A percentile compares a stretch with the other conserved stretches of the same genome.
These are phyloP conservation scores for Orthonychiurus folsomi DNA, from an alignment of 2,888 invertebrate species.

Conservation along the genomic window DNA sequence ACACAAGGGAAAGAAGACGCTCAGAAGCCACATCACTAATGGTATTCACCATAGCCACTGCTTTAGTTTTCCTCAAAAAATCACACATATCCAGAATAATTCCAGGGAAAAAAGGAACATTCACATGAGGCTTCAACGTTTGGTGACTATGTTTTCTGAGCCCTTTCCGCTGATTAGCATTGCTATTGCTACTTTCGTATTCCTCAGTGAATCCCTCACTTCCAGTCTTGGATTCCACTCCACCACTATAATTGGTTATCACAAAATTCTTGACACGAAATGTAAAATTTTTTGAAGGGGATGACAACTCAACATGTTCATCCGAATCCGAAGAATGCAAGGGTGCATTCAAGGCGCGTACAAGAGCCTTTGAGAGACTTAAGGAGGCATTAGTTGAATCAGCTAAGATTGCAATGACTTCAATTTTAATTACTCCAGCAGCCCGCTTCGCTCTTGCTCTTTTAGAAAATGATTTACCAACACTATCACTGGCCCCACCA, in stretches of 20 bases:
- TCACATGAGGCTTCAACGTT: background rate
- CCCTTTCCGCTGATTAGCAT: background rate
- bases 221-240: background rate
- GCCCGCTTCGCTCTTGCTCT: background rate
- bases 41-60: constrained; percentile 36
- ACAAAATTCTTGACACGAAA: constrained; percentile 35
- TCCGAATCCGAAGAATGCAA: constrained; percentile 17
- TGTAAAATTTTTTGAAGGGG: constrained; percentile 22
- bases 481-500: background rate
- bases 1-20: constrained; percentile 32
- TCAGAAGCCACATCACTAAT: constrained; percentile 34
- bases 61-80: constrained; percentile 27
- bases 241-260: constrained; percentile 10
- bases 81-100: constrained; percentile 32
- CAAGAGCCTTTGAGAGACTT: constrained; percentile 29
- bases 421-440: constrained; percentile 14
- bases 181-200: background rate
- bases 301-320: background rate
- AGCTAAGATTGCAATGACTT: constrained; percentile 35
- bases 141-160: background rate
- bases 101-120: constrained; percentile 23
- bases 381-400: constrained; percentile 34
- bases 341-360: constrained; percentile 32
- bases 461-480: background rate
- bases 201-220: background rate